Evolutionary conservation across 2,797 vertebrate species (phyloP).

Genomic region (Chelon auratus): DNA sequence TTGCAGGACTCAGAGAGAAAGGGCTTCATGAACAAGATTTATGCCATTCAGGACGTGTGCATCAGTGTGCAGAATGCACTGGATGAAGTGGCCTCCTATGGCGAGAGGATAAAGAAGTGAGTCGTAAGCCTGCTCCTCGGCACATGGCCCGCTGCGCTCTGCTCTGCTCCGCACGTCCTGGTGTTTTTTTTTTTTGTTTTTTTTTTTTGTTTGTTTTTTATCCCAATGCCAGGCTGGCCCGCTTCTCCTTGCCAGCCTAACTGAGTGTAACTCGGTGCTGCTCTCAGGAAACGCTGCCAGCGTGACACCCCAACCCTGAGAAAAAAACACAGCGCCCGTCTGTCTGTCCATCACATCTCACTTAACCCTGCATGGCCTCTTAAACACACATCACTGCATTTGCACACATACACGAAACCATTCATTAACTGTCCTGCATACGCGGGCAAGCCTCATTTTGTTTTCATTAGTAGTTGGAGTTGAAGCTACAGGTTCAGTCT

Average conservation of each 20-base stretch:
- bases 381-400: conserved; percentile 18
- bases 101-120: conserved; percentile 99
- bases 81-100: conserved; percentile 96
- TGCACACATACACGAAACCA: conserved; percentile 18
- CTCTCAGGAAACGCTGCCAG: conserved; percentile 61
- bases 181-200: conserved; percentile 20
- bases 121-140: conserved; percentile 81
- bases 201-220: not conserved
- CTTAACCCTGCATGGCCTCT: conserved; percentile 55
- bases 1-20: conserved; percentile 97
- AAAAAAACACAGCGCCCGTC: conserved; percentile 49
- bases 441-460: not conserved
- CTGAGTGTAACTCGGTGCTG: conserved; percentile 51
- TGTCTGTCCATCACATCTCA: conserved; percentile 56
- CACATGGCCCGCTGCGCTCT: conserved; percentile 63
- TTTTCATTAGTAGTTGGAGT: conserved; percentile 28
- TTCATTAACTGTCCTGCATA: conserved; percentile 16
- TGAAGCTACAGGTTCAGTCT: not conserved
- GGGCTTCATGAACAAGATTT: conserved; percentile 98
- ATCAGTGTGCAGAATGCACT: conserved; percentile 96
- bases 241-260: conserved; percentile 61
- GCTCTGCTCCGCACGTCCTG: conserved; percentile 55
- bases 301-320: conserved; percentile 46
- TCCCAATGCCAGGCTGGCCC: conserved; percentile 61
- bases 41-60: conserved; percentile 98